Conservation (phyloP, 2,888 invertebrate genomes). For the Drosophila pegasa region DNA sequence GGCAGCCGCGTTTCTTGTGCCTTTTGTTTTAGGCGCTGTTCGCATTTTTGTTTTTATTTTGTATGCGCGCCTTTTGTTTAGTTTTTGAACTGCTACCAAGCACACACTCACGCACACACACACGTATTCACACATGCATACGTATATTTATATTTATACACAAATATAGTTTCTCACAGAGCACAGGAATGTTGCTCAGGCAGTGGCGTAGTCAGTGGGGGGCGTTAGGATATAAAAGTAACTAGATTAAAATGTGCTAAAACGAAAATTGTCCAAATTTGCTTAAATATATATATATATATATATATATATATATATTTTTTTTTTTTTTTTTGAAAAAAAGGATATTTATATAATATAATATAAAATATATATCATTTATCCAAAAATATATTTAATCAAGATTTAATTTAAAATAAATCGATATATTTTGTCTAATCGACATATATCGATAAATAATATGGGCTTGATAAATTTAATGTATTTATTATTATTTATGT, state of each 20-base stretch:
- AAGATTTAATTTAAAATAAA: too few relatives aligned
- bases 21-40: constrained; percentile 70
- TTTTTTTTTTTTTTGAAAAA: too few relatives aligned
- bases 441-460: not conserved
- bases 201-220: constrained; percentile 44
- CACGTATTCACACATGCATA: not conserved
- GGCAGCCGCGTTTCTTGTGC: constrained; percentile 58
- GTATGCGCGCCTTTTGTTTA: constrained; percentile 70
- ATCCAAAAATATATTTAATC: too few relatives aligned
- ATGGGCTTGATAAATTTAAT: too few relatives aligned
- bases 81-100: constrained; percentile 55
- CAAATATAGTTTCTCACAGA: constrained; percentile 45
- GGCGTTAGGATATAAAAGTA: not conserved
- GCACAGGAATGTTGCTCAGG: constrained; percentile 55
- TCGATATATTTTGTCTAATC: not conserved
- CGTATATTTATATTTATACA: constrained; percentile 15
- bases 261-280: too few relatives aligned
- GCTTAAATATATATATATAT: too few relatives aligned
- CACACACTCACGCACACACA: constrained; percentile 30
- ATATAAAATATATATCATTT: too few relatives aligned
- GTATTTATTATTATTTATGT: too few relatives aligned
- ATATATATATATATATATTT: too few relatives aligned
- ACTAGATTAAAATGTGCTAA: too few relatives aligned
- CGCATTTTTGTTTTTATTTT: constrained; percentile 70
- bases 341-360: too few relatives aligned